Conservation (phyloP, 2,797 vertebrate genomes). For the Botia almorhae region DNA sequence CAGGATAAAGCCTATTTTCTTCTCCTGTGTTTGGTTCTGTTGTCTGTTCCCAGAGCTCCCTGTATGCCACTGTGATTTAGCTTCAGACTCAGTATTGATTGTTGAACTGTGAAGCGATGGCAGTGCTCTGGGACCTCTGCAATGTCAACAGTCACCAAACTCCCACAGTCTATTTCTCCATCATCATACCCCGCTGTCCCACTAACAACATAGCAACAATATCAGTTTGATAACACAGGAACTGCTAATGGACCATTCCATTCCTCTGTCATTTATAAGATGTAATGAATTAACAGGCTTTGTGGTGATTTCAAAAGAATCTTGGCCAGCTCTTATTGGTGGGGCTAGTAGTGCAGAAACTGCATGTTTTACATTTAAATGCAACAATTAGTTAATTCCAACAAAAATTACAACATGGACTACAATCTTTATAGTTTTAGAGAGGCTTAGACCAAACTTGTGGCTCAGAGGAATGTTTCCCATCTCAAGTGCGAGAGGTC, state of each 20-base stretch:
- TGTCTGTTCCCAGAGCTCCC: background rate
- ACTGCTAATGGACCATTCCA: background rate
- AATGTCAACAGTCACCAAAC: background rate
- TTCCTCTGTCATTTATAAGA: background rate
- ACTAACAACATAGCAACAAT: background rate
- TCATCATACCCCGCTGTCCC: background rate
- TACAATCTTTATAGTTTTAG: too few species aligned
- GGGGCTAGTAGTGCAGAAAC: too few species aligned
- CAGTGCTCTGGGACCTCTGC: background rate
- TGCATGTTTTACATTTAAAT: too few species aligned
- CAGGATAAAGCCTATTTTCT: background rate
- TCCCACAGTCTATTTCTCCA: background rate
- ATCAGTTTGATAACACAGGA: background rate
- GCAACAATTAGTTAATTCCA: too few species aligned
- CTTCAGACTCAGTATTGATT: conserved; percentile 10
- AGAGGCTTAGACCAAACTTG: background rate
- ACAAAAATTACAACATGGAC: too few species aligned
- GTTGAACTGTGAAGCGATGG: conserved; percentile 24
- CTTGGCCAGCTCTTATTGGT: too few species aligned
- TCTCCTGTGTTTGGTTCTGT: background rate
- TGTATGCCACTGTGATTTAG: conserved; percentile 5
- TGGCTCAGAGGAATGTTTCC: background rate
- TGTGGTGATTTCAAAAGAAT: background rate
- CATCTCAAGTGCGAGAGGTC: background rate
- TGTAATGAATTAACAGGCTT: background rate